Percentiles rank a stretch among this genome's conserved stretches.
Evolutionary conservation across 2,888 invertebrate genomes (phyloP).

Genomic region (Carpatolechia fugitivella): DNA sequence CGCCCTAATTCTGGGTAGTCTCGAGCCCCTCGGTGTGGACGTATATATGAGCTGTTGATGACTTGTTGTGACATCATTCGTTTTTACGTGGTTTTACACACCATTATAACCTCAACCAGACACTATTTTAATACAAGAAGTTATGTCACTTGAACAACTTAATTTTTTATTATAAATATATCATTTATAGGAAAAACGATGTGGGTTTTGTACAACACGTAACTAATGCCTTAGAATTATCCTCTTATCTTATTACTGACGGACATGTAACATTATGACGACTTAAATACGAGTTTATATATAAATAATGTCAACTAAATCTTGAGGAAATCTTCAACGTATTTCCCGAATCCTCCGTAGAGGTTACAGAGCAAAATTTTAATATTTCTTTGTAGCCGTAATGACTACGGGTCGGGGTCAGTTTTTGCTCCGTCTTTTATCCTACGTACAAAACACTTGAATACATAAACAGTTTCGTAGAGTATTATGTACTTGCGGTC

Average conservation of each 20-base stretch:
- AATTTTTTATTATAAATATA: too few species aligned
- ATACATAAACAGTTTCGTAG: background rate
- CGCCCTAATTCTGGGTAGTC: too few species aligned
- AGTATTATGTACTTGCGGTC: conserved; percentile 39
- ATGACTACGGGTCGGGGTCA: conserved; percentile 35
- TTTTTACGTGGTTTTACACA: too few species aligned
- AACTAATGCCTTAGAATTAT: conserved; percentile 7
- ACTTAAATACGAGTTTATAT: background rate
- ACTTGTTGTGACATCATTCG: too few species aligned
- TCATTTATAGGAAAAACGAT: background rate
- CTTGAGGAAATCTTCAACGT: background rate
- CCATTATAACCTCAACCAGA: too few species aligned
- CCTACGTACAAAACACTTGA: conserved; percentile 49
- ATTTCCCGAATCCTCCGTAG: background rate
- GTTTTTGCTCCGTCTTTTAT: conserved; percentile 33
- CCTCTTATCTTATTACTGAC: background rate
- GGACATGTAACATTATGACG: background rate
- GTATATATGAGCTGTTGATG: too few species aligned
- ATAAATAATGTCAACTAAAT: background rate
- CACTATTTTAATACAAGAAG: too few species aligned
- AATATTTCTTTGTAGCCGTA: conserved; percentile 7
- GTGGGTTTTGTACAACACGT: background rate
- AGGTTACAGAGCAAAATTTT: conserved; percentile 5
- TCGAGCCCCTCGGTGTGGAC: too few species aligned
- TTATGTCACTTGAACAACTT: too few species aligned